phyloP scores from a whole-genome alignment of 2,888 invertebrate genomes.

The Diloba caeruleocephala region DNA sequence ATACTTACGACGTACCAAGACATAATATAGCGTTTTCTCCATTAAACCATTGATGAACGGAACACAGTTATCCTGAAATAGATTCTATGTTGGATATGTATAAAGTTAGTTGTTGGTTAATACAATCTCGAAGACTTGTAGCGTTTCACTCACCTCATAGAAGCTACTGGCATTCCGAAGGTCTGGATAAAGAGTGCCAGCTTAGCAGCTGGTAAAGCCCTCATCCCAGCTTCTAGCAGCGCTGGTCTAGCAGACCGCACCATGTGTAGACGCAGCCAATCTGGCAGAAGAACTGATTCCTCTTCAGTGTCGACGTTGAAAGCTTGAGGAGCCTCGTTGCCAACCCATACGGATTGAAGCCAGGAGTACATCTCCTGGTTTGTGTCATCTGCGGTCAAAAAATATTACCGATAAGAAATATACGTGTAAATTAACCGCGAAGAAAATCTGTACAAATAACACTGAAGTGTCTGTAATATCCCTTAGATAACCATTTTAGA shows the following conservation, averaged over 20 bases:
- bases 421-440: too few relatives aligned
- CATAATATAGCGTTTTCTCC: too few relatives aligned
- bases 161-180: conserved; percentile 97
- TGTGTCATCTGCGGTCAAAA: conserved; percentile 68
- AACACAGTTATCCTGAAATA: too few relatives aligned
- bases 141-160: conserved; percentile 92
- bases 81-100: too few relatives aligned
- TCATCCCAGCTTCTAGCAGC: conserved; percentile 95
- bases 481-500: not conserved
- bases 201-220: conserved; percentile 96
- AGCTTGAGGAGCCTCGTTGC: conserved; percentile 92
- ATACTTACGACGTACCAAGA: too few relatives aligned
- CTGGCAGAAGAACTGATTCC: conserved; percentile 95
- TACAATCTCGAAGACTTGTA: too few relatives aligned
- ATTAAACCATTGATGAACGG: too few relatives aligned
- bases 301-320: conserved; percentile 92
- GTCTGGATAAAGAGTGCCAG: conserved; percentile 98
- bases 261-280: conserved; percentile 97
- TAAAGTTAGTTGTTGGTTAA: too few relatives aligned
- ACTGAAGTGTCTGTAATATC: too few relatives aligned
- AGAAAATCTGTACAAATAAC: too few relatives aligned
- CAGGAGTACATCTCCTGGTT: conserved; percentile 92
- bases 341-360: conserved; percentile 92
- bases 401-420: too few relatives aligned
- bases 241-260: conserved; percentile 95